Conservation (phyloP, 92 coral and sea anemone genomes). For the Diadumene lineata region DNA sequence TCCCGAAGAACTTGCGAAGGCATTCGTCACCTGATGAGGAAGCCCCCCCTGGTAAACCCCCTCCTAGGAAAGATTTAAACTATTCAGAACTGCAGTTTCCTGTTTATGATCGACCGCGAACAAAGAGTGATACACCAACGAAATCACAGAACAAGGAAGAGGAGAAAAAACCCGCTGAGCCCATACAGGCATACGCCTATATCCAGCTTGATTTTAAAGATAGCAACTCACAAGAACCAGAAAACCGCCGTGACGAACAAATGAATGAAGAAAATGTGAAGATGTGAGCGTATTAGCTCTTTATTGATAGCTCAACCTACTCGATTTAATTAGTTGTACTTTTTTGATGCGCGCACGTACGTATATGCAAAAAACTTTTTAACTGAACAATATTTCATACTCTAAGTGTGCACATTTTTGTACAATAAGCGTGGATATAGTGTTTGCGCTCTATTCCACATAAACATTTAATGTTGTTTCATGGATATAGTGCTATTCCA, state of each 20-base stretch:
- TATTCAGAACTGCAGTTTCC: constrained; percentile 62
- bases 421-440: no score
- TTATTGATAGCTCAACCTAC: no score
- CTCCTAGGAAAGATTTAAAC: constrained; percentile 10
- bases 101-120: constrained; percentile 46
- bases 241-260: background rate
- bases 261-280: background rate
- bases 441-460: no score
- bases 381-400: no score
- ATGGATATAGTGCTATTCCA: no score
- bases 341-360: no score
- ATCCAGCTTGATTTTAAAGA: constrained; percentile 72
- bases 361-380: no score
- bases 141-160: constrained; percentile 21
- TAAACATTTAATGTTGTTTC: no score
- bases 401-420: no score
- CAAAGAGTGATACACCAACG: constrained; percentile 48
- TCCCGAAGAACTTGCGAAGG: constrained; percentile 19
- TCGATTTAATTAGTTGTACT: no score
- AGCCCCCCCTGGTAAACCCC: background rate
- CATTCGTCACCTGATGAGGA: constrained; percentile 44
- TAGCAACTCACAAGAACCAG: constrained; percentile 1
- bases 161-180: constrained; percentile 13
- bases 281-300: background rate
- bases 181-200: constrained; percentile 53